phyloP scores from a whole-genome alignment of 2,113 vertebrate genomes.

The Centropus unirufus region DNA sequence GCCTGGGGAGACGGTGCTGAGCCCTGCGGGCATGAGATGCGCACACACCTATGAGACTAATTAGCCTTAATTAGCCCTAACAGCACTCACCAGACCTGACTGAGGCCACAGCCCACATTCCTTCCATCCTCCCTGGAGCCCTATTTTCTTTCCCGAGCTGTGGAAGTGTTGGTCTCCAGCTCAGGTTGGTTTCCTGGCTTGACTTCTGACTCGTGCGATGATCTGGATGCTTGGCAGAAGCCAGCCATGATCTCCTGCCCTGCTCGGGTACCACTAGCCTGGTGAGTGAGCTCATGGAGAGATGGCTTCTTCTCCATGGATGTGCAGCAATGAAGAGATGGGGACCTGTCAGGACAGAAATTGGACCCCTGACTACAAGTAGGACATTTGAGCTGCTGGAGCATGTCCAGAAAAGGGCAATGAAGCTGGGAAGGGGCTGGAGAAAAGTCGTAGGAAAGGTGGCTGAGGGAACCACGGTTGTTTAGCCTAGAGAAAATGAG shows the following conservation, averaged over 20 bases:
- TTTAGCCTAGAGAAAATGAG: too few relatives aligned
- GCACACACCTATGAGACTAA: neutral
- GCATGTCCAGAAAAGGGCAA: too few relatives aligned
- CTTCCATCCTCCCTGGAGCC: neutral
- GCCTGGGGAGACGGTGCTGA: neutral
- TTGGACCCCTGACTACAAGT: too few relatives aligned
- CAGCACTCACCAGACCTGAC: neutral
- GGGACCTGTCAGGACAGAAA: too few relatives aligned
- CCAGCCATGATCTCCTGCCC: accelerated
- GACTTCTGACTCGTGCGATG: too few relatives aligned
- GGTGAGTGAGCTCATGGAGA: accelerated
- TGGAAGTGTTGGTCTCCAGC: neutral
- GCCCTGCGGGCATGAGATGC: neutral
- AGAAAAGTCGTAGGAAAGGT: too few relatives aligned
- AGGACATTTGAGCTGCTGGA: too few relatives aligned
- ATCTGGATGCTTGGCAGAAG: neutral
- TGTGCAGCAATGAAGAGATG: neutral
- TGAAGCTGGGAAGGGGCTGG: too few relatives aligned
- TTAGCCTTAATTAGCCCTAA: neutral
- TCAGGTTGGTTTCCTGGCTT: too few relatives aligned
- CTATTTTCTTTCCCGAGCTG: neutral
- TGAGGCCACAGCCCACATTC: neutral
- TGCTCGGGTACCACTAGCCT: neutral
- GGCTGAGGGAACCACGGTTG: too few relatives aligned
- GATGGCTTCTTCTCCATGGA: accelerated